A percentile compares a stretch with the other conserved stretches of the same genome.
These are phyloP conservation scores for Drosophila koepferae DNA, from an alignment of 2,888 invertebrate species.

Conservation along the genomic window DNA sequence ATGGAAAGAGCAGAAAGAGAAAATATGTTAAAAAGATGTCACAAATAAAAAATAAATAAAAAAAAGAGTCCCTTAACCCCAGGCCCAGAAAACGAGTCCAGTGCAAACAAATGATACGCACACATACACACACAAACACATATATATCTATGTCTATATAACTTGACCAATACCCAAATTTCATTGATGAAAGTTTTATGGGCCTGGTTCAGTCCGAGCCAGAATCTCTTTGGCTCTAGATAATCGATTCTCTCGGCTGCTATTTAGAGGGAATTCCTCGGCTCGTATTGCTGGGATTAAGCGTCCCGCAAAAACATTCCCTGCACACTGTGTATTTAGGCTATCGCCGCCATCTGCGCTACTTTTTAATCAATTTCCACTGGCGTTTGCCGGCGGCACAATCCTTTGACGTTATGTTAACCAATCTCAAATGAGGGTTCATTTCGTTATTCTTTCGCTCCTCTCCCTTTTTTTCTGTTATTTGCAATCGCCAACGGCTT, in stretches of 20 bases:
- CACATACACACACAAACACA: not conserved
- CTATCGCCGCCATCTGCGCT: conserved; percentile 45
- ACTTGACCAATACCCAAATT: conserved; percentile 38
- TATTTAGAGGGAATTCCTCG: conserved; percentile 32
- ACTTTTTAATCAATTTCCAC: conserved; percentile 77
- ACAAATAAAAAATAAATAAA: not conserved
- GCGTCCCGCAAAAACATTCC: conserved; percentile 34
- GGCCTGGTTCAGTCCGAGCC: conserved; percentile 18
- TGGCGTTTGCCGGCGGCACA: conserved; percentile 46
- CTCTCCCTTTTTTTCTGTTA: not conserved
- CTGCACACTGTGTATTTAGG: conserved; percentile 60
- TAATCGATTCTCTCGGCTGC: conserved; percentile 53
- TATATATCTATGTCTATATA: not conserved
- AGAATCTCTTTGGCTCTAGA: conserved; percentile 30
- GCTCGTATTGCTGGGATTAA: conserved; percentile 42
- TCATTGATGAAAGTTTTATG: conserved; percentile 44
- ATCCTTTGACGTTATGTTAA: conserved; percentile 56
- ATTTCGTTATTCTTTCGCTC: conserved; percentile 15
- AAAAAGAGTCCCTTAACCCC: conserved; percentile 6
- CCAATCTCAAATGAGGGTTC: conserved; percentile 47
- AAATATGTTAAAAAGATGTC: conserved; percentile 52
- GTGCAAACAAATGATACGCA: conserved; percentile 25
- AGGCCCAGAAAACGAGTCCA: conserved; percentile 2
- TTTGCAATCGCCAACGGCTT: conserved; percentile 29
- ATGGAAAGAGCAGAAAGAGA: conserved; percentile 28